Percentiles rank a stretch among this genome's conserved stretches.
Conservation (phyloP, 2,888 invertebrate genomes). For the Caenorhabditis zanzibari region DNA sequence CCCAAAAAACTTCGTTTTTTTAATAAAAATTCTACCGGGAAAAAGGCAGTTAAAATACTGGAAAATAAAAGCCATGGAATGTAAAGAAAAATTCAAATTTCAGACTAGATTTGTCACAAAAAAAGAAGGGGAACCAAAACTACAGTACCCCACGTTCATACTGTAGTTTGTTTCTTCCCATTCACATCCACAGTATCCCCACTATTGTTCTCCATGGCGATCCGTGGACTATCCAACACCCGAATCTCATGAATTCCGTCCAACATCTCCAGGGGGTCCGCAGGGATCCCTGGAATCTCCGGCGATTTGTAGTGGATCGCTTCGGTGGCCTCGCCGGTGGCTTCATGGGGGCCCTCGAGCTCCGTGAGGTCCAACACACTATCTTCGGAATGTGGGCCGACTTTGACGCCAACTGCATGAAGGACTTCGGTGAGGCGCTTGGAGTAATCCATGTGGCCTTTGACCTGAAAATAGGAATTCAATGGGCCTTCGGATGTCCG, state of each 20-base stretch:
- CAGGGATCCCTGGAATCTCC: not conserved
- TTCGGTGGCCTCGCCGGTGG: slow-evolving; percentile 45
- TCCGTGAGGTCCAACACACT: slow-evolving; percentile 53
- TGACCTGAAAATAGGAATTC: slow-evolving; percentile 74
- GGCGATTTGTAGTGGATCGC: slow-evolving; percentile 43
- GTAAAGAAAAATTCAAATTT: too few relatives aligned
- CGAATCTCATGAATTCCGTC: slow-evolving; percentile 37
- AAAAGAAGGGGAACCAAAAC: too few relatives aligned
- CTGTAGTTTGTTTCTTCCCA: slow-evolving; percentile 16
- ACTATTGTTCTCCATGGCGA: not conserved
- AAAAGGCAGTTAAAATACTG: too few relatives aligned
- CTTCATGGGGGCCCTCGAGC: slow-evolving; percentile 38
- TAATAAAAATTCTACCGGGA: too few relatives aligned
- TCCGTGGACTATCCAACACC: slow-evolving; percentile 34
- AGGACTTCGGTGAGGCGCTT: slow-evolving; percentile 80
- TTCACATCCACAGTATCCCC: too few relatives aligned
- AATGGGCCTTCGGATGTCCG: too few relatives aligned
- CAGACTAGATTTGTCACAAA: too few relatives aligned
- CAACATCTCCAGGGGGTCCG: not conserved
- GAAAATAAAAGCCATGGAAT: too few relatives aligned
- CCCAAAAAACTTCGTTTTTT: too few relatives aligned
- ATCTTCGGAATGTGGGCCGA: slow-evolving; percentile 67
- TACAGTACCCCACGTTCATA: not conserved
- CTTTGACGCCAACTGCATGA: slow-evolving; percentile 78
- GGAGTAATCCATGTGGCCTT: slow-evolving; percentile 83